phyloP scores from a whole-genome alignment of 2,888 invertebrate species.

The Andrena chrysosceles region DNA sequence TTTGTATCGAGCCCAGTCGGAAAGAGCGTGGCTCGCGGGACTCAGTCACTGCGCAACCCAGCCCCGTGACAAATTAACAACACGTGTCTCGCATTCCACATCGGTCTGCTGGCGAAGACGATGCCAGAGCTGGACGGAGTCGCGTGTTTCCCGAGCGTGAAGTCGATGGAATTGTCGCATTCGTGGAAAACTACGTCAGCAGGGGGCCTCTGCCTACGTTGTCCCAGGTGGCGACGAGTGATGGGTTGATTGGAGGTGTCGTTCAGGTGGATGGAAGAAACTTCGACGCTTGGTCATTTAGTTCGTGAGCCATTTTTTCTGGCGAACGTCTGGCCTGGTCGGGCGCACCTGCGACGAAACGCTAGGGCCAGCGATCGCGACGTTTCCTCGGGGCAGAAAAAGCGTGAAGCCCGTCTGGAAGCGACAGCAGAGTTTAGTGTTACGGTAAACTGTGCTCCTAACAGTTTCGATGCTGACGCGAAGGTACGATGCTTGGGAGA shows the following conservation, averaged over 20 bases:
- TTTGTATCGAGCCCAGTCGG: conserved; percentile 34
- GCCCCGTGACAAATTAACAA: conserved; percentile 55
- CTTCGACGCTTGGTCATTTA: conserved; percentile 35
- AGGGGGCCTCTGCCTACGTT: too few relatives aligned
- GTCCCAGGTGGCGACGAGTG: too few relatives aligned
- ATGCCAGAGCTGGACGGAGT: conserved; percentile 14
- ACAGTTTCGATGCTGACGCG: conserved; percentile 39
- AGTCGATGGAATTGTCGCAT: conserved; percentile 43
- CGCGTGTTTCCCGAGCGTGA: conserved; percentile 2
- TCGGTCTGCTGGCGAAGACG: conserved; percentile 18
- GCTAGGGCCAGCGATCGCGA: conserved; percentile 24
- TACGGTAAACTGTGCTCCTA: conserved; percentile 55
- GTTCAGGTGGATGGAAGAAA: conserved; percentile 4
- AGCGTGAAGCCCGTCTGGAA: conserved; percentile 49
- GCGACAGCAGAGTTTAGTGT: conserved; percentile 47
- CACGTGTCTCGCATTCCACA: conserved; percentile 56
- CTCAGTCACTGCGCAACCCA: conserved; percentile 26
- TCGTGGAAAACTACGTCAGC: neutral
- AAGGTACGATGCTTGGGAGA: neutral
- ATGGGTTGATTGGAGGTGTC: too few relatives aligned
- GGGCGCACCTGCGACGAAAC: conserved; percentile 42
- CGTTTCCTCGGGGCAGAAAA: conserved; percentile 55
- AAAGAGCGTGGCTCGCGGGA: conserved; percentile 17
- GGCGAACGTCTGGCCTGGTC: conserved; percentile 27
- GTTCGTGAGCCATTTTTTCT: conserved; percentile 27